Conservation (phyloP, 2,888 invertebrate genomes). For the Euphydryas editha region DNA sequence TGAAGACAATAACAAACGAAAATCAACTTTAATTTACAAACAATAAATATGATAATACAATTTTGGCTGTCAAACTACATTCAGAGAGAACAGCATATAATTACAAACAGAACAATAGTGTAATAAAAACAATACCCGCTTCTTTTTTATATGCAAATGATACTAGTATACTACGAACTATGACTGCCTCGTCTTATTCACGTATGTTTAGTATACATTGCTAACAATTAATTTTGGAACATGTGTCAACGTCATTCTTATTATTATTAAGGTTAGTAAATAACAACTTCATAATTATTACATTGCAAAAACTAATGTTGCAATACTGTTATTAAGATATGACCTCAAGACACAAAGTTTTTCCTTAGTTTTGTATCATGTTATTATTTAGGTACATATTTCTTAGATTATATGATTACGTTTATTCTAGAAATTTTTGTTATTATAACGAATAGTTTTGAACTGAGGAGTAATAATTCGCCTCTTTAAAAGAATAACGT, state of each 20-base stretch:
- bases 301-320: too few species aligned
- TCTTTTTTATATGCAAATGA: constrained; percentile 48
- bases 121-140: constrained; percentile 46
- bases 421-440: too few species aligned
- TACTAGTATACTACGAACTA: too few species aligned
- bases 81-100: constrained; percentile 32
- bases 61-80: constrained; percentile 11
- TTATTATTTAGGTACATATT: background rate
- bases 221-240: constrained; percentile 21
- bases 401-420: too few species aligned
- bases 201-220: constrained; percentile 24
- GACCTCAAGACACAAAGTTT: background rate
- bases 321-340: background rate
- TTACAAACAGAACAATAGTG: constrained; percentile 43
- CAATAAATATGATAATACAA: constrained; percentile 18
- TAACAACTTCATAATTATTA: too few species aligned
- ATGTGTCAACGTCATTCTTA: constrained; percentile 21
- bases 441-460: too few species aligned
- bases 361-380: background rate
- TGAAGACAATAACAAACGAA: constrained; percentile 9
- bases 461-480: too few species aligned
- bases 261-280: constrained; percentile 13
- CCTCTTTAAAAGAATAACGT: too few species aligned
- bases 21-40: constrained; percentile 6
- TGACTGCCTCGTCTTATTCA: constrained; percentile 18